Evolutionary conservation across 2,888 invertebrate species (phyloP), one percentile per base, ranked within the genome.

Genomic region (Cephus runcator): DNA sequence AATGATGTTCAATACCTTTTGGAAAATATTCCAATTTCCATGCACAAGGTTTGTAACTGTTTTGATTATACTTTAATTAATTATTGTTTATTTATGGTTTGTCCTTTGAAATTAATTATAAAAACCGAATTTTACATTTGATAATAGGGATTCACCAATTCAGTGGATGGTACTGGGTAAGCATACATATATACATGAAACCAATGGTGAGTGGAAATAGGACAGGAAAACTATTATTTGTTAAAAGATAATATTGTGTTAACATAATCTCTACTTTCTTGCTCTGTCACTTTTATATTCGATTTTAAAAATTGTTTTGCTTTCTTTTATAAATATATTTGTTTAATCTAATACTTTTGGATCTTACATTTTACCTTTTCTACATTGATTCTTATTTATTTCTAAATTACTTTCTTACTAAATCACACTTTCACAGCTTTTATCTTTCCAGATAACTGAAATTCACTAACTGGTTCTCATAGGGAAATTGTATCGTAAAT

Each of bases 1-100:
- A 94, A 94, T 88, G 95, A 95, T 87, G 92, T 94, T 84, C 94
- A 94, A 90, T 95, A 95, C 91, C 93, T 95, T 90, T 93, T 94
- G 88, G 94, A 95, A 90, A 94, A 94, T 87, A 92, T 94, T 87
- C 93, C 93, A 83, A 92, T 92, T 83, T 88, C 93, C 82, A 92
- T 94, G 89, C 93, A 93, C 88, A 93, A 93, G 93, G 94, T 92
- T 81, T 85, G 86, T 82, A 75, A 31, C 23, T 76, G 34, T 15
- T 56, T 68, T 77, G 6, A 56, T 56, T 56, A 56, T 23, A 56
- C 9, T 56, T 56, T 23, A 69, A 34, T 69, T 40, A 76, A 69
- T 33, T 31, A 40, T 76, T 12, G n/a, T 73, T 30, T 35, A 69
- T 85, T 78, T 77, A 80, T 79, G 12, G 73, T 12, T 23, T 75